Evolutionary conservation across 2,888 invertebrate genomes (phyloP).

Genomic region (Hipparchia semele): DNA sequence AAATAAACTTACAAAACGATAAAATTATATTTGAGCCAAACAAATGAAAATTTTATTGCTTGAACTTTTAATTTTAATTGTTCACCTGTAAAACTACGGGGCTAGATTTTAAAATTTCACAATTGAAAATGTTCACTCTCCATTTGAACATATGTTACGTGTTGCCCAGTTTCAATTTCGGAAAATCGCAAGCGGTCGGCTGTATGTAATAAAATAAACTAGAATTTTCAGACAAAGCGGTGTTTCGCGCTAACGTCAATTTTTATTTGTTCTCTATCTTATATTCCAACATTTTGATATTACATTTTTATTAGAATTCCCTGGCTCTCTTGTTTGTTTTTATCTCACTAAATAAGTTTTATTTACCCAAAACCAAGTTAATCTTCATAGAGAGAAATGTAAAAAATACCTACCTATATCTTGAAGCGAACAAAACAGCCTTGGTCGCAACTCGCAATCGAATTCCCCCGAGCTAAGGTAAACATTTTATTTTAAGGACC

Average conservation of each 20-base stretch:
- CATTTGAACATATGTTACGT: constrained; percentile 25
- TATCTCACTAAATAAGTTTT: constrained; percentile 5
- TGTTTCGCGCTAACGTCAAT: constrained; percentile 27
- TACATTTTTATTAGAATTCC: constrained; percentile 15
- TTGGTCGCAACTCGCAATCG: background rate
- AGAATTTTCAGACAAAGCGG: constrained; percentile 29
- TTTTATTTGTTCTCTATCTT: constrained; percentile 27
- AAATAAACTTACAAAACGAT: background rate
- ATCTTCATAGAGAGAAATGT: constrained; percentile 5
- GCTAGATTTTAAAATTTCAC: constrained; percentile 18
- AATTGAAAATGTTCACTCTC: constrained; percentile 23
- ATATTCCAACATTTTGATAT: constrained; percentile 23
- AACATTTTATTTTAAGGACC: constrained; percentile 1
- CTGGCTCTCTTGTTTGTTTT: background rate
- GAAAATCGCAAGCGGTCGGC: constrained; percentile 28
- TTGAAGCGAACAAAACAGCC: constrained; percentile 18
- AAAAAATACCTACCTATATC: constrained; percentile 1
- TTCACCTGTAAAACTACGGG: constrained; percentile 16
- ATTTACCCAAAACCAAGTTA: constrained; percentile 13
- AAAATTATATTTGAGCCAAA: background rate
- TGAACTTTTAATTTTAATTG: constrained; percentile 14
- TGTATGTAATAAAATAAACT: constrained; percentile 27
- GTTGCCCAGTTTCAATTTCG: constrained; percentile 27
- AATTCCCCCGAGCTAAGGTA: constrained; percentile 2
- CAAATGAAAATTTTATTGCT: background rate